Evolutionary conservation across 2,797 vertebrate genomes (phyloP).

Genomic region (Alosa sapidissima): DNA sequence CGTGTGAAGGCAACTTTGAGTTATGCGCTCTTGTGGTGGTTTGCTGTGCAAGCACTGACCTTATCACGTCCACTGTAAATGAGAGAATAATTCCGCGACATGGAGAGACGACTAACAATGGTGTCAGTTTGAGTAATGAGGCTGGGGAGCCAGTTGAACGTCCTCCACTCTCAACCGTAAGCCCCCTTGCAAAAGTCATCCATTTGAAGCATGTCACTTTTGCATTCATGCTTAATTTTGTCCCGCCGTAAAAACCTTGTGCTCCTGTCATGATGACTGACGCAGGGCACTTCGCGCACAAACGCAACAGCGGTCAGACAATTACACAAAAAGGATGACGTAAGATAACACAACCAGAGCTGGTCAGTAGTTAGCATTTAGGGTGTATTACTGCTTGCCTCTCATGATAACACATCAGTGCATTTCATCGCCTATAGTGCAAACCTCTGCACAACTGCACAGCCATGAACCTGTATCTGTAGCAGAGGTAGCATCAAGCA

Average conservation of each 20-base stretch:
- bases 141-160: neutral
- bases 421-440: neutral
- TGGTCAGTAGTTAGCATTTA: neutral
- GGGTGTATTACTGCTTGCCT: neutral
- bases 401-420: neutral
- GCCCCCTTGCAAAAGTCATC: slow-evolving; percentile 4
- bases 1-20: neutral
- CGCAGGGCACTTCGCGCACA: neutral
- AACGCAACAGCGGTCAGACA: slow-evolving; percentile 17
- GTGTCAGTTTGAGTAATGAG: slow-evolving; percentile 22
- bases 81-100: slow-evolving; percentile 16
- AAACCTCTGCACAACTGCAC: neutral
- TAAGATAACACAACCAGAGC: slow-evolving; percentile 1
- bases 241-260: slow-evolving; percentile 3
- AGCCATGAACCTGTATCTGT: too few species aligned
- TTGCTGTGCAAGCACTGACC: slow-evolving; percentile 20
- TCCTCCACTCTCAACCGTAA: slow-evolving; percentile 2
- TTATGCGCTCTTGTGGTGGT: neutral
- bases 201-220: slow-evolving; percentile 10
- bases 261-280: slow-evolving; percentile 4
- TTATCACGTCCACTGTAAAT: slow-evolving; percentile 16
- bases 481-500: neutral
- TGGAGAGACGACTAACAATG: neutral
- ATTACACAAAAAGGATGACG: neutral
- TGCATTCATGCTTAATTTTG: slow-evolving; percentile 19